Evolutionary conservation across 2,888 invertebrate species (phyloP).

Genomic region (Acanthacorydalis orientalis): DNA sequence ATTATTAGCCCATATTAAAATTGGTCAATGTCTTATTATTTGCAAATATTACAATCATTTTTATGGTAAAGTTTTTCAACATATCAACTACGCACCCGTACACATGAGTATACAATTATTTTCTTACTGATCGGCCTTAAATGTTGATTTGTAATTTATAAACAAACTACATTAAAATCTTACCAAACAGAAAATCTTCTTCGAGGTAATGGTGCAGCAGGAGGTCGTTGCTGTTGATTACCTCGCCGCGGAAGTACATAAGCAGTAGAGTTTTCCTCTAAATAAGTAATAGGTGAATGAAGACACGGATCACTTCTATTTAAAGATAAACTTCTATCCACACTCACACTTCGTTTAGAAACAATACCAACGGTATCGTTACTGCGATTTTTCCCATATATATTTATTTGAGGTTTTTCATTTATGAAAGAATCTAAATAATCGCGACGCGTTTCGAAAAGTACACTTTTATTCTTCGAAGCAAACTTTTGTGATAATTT

Average conservation of each 20-base stretch:
- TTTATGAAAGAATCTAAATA: constrained; percentile 4
- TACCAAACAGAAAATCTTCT: constrained; percentile 6
- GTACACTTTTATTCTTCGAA: background rate
- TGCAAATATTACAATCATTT: no score
- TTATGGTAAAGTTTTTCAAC: no score
- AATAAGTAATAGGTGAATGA: background rate
- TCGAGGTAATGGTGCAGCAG: constrained; percentile 6
- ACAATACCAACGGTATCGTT: no score
- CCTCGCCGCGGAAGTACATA: background rate
- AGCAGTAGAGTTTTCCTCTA: background rate
- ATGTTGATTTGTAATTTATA: no score
- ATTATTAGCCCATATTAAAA: no score
- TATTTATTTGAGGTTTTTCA: constrained; percentile 1
- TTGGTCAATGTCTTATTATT: no score
- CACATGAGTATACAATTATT: no score
- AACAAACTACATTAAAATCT: background rate
- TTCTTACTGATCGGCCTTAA: no score
- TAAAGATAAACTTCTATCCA: constrained; percentile 1
- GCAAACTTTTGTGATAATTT: constrained; percentile 3
- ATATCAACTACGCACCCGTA: no score
- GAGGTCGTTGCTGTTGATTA: background rate
- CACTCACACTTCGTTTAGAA: background rate
- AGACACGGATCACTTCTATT: constrained; percentile 6
- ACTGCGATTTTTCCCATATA: background rate
- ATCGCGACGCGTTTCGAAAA: background rate